Evolutionary conservation across 2,113 vertebrate species (phyloP).

Genomic region (Fregetta grallaria): DNA sequence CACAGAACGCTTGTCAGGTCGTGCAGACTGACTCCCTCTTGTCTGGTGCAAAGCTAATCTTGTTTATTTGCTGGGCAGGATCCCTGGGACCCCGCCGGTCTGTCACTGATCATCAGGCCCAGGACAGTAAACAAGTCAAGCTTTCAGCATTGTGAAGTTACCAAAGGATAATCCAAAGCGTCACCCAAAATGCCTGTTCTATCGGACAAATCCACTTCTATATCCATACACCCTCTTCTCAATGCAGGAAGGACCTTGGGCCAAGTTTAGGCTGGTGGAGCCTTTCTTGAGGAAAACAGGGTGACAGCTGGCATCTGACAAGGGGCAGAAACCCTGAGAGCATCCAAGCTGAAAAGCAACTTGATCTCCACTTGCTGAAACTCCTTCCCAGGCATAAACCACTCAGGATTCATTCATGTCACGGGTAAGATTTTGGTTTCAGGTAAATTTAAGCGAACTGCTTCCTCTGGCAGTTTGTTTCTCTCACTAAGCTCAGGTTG

Average conservation of each 20-base stretch:
- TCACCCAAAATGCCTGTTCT: neutral
- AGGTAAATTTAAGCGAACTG: neutral
- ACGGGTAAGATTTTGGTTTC: neutral
- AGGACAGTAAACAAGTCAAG: neutral
- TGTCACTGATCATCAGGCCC: neutral
- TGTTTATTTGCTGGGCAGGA: neutral
- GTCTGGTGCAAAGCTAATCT: neutral
- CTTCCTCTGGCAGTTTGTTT: neutral
- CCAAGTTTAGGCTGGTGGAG: neutral
- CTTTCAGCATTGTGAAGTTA: neutral
- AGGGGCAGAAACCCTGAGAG: neutral
- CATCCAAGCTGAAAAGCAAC: neutral
- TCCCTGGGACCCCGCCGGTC: neutral
- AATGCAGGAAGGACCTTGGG: neutral
- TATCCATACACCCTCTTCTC: neutral
- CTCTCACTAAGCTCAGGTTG: neutral
- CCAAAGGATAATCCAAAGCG: neutral
- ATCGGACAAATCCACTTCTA: neutral
- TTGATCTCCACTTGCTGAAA: neutral
- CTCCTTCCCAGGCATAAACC: neutral
- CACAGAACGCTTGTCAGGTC: no score
- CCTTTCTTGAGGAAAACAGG: neutral
- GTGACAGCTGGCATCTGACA: neutral
- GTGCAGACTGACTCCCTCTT: fast-evolving
- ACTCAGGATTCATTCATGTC: neutral